phyloP scores from a whole-genome alignment of 2,888 invertebrate species.

The Xylophagus ater region DNA sequence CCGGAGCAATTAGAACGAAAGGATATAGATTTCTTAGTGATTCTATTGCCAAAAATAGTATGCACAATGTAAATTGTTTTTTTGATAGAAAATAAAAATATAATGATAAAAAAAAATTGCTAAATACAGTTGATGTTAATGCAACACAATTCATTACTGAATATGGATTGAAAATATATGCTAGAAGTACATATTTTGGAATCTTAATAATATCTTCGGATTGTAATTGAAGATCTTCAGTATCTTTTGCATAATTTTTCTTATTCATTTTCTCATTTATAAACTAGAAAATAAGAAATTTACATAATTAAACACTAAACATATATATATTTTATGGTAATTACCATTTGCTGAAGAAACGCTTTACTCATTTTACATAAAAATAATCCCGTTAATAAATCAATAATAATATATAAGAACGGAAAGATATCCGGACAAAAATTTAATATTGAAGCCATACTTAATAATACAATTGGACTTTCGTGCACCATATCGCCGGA shows the following conservation, averaged over 20 bases:
- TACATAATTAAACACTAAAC: neutral
- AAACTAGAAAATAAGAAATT: constrained; percentile 33
- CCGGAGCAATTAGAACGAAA: constrained; percentile 69
- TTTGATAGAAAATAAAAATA: constrained; percentile 59
- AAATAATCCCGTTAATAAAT: constrained; percentile 65
- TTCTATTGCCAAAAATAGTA: constrained; percentile 61
- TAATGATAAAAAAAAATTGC: constrained; percentile 68
- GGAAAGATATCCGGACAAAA: constrained; percentile 44
- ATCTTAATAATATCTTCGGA: constrained; percentile 31
- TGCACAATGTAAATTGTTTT: constrained; percentile 50
- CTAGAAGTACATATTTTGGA: constrained; percentile 59
- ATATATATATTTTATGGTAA: neutral
- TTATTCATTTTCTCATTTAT: constrained; percentile 44
- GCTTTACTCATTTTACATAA: constrained; percentile 58
- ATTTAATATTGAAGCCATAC: constrained; percentile 51
- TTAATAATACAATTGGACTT: constrained; percentile 62
- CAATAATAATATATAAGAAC: constrained; percentile 57
- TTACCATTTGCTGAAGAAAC: constrained; percentile 46
- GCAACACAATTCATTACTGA: constrained; percentile 77
- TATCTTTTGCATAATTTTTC: constrained; percentile 47
- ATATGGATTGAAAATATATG: constrained; percentile 83
- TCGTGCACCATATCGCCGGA: constrained; percentile 86
- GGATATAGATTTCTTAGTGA: constrained; percentile 78
- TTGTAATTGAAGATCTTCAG: constrained; percentile 44
- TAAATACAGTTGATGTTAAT: constrained; percentile 80